phyloP scores from a whole-genome alignment of 2,113 vertebrate species.

The Ciconia stormi region DNA sequence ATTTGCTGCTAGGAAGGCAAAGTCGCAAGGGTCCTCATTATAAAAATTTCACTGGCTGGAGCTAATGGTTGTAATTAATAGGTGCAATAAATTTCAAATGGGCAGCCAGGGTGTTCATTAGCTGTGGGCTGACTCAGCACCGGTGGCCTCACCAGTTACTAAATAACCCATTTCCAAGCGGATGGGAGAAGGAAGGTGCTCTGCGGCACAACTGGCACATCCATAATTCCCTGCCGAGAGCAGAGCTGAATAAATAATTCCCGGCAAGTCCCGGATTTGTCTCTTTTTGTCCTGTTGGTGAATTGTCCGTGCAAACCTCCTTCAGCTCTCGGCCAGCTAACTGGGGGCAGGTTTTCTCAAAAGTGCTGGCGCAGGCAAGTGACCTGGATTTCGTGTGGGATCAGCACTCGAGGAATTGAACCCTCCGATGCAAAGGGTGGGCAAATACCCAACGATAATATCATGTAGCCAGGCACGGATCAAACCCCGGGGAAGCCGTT shows the following conservation, averaged over 20 bases:
- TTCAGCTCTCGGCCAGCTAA: not conserved
- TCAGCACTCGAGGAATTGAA: not conserved
- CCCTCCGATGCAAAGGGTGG: not conserved
- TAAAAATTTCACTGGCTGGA: slow-evolving; percentile 68
- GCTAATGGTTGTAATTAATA: slow-evolving; percentile 76
- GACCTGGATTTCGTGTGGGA: not conserved
- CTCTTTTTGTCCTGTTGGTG: not conserved
- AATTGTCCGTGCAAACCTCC: not conserved
- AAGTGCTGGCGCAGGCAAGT: not conserved
- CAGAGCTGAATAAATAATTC: not conserved
- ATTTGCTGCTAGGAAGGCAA: slow-evolving; percentile 65
- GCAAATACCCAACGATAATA: accelerated
- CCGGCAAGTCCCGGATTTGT: not conserved
- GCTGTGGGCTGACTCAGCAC: slow-evolving; percentile 76
- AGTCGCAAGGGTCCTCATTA: slow-evolving; percentile 67
- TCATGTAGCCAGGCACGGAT: accelerated
- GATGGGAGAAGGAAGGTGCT: not conserved
- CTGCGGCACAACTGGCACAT: not conserved
- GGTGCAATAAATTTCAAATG: slow-evolving; percentile 71
- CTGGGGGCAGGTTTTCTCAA: not conserved
- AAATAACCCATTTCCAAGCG: slow-evolving; percentile 72
- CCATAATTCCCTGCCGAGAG: not conserved
- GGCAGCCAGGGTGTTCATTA: slow-evolving; percentile 75
- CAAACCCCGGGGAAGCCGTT: not conserved
- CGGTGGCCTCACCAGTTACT: slow-evolving; percentile 69